Base-by-base conservation (phyloP, 1,140 invertebrate species). In the Drosophila bocki region DNA sequence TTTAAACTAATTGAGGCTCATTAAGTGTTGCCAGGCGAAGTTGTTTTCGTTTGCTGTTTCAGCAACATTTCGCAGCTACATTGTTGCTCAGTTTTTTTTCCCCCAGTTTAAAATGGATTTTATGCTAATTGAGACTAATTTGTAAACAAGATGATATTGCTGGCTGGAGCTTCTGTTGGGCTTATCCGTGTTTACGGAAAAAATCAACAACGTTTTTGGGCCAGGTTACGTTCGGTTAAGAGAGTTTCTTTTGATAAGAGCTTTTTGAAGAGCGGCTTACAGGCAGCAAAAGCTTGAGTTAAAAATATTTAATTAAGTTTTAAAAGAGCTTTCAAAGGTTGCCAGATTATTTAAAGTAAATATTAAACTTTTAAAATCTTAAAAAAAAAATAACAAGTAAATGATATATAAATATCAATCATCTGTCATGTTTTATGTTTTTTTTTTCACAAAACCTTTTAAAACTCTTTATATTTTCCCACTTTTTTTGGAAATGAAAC, bases 1-100 rank as follows among this genome's bases (percentile, higher is more conserved):
- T 75, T 83, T 62, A 62, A 83, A 70, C 80, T 80, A 82, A 82
- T 84, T 84, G 71, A 80, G 53, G 35, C 53, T 65, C 62, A 84
- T 84, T 77, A 72, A 74, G 54, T 67, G 26, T 51, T 45, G 47
- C 53, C 45, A 29, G n/a, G 44, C 22, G 22, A 70, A 44, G 44
- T 71, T 81, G 33, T 47, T 51, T 22, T 35, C 8, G 29, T 22
- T 17, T 51, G 8, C 67, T 42, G 42, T 26, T 48, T 45, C 17
- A 19, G 62, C 26, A 56, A 72, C 56, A 47, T 62, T 22, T n/a
- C 3, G 32, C 22, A 32, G 67, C 61, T 61, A 71, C 71, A 77
- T 74, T 85, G 41, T 77, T 80, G 70, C 59, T 7, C 35, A 32
- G 35, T n/a, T 42, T 57, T 19, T 19, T 26, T 11, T 22, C 22